These are phyloP conservation scores for Heliornis fulica DNA, from an alignment of 2,113 vertebrate species.

Conservation along the genomic window DNA sequence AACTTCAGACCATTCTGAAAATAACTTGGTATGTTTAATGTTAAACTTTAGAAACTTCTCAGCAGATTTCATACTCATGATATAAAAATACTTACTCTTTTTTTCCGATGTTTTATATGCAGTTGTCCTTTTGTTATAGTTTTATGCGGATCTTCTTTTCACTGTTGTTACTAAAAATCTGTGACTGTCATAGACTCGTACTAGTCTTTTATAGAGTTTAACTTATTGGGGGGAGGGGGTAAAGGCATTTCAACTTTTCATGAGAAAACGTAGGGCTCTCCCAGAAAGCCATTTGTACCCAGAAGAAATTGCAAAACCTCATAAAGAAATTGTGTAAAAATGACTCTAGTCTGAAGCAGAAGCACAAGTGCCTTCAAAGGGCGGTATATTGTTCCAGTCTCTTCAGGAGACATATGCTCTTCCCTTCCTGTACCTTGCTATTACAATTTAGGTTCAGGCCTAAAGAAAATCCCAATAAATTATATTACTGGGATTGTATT, in stretches of 20 bases:
- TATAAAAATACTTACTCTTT: slow-evolving; percentile 31
- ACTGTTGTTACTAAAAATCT: slow-evolving; percentile 67
- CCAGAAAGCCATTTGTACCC: slow-evolving; percentile 46
- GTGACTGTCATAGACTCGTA: slow-evolving; percentile 58
- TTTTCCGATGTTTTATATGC: slow-evolving; percentile 64
- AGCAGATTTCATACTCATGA: slow-evolving; percentile 42
- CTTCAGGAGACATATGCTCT: slow-evolving; percentile 38
- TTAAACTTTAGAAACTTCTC: slow-evolving; percentile 17
- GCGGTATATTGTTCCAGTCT: slow-evolving; percentile 26
- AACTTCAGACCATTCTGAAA: slow-evolving; percentile 32
- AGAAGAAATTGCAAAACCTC: neutral
- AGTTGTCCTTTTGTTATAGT: slow-evolving; percentile 48
- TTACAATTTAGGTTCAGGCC: slow-evolving; percentile 39
- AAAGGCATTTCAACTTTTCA: slow-evolving; percentile 54
- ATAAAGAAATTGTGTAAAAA: neutral
- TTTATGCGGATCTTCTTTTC: slow-evolving; percentile 55
- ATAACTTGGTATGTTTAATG: neutral
- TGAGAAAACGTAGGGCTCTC: slow-evolving; percentile 53
- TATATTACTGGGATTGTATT: slow-evolving; percentile 29
- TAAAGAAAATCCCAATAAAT: slow-evolving; percentile 35
- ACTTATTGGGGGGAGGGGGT: slow-evolving; percentile 68
- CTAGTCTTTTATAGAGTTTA: slow-evolving; percentile 72
- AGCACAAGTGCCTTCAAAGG: slow-evolving; percentile 81
- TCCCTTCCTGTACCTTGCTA: slow-evolving; percentile 28
- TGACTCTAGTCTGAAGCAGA: slow-evolving; percentile 64